A percentile compares a stretch with the other conserved stretches of the same genome.
These are phyloP conservation scores for Caracal caracal DNA, from an alignment of 2,113 vertebrate genomes.

Conservation along the genomic window DNA sequence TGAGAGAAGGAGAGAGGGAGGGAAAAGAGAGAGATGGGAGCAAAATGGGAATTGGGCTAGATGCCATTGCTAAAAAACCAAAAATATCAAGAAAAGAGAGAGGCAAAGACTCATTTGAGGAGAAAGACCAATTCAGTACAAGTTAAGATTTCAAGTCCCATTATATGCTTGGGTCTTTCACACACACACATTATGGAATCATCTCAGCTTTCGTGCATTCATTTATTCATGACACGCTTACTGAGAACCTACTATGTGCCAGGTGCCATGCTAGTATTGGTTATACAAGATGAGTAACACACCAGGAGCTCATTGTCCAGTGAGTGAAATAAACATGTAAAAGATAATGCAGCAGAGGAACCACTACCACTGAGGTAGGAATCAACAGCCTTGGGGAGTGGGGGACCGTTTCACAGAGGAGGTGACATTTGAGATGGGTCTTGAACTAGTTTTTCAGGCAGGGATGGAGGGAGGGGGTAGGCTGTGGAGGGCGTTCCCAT, in stretches of 20 bases:
- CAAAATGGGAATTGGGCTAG: not conserved
- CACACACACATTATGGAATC: not conserved
- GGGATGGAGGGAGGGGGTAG: not conserved
- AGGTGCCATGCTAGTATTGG: not conserved
- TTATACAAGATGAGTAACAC: not conserved
- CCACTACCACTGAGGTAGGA: not conserved
- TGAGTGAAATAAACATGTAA: not conserved
- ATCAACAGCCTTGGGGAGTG: not conserved
- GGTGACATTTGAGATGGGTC: not conserved
- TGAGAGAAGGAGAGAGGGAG: not conserved
- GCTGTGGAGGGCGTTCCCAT: not conserved
- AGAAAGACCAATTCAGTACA: conserved; percentile 53
- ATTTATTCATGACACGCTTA: not conserved
- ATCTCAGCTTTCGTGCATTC: not conserved
- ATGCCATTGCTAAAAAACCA: not conserved
- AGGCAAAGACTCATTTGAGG: conserved; percentile 3
- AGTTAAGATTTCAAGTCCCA: conserved; percentile 11
- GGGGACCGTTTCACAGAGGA: not conserved
- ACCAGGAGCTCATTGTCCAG: not conserved
- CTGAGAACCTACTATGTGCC: not conserved
- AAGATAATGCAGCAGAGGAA: not conserved
- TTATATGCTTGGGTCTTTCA: not conserved
- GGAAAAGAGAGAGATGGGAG: not conserved
- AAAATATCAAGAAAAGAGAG: conserved; percentile 3
- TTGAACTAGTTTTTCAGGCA: not conserved